phyloP scores from a whole-genome alignment of 2,797 vertebrate genomes.

The Rhodeus uyekii region DNA sequence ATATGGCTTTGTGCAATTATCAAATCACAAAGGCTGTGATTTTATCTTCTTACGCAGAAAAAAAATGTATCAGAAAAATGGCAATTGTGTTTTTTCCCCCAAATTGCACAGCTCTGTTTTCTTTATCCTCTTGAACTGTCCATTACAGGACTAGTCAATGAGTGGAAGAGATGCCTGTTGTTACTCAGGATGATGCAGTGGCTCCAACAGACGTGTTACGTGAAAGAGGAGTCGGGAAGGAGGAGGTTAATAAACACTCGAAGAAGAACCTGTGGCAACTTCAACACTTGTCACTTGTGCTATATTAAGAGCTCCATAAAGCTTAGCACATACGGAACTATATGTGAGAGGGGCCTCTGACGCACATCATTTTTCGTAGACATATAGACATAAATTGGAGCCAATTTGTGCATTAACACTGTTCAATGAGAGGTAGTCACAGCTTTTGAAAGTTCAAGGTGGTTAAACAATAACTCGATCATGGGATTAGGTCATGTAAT shows the following conservation, averaged over 20 bases:
- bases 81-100: too few relatives aligned
- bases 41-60: neutral
- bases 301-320: constrained; percentile 13
- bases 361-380: neutral
- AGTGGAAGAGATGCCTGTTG: neutral
- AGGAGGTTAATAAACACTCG: neutral
- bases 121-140: neutral
- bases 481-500: neutral
- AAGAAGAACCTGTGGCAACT: neutral
- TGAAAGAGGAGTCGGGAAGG: neutral
- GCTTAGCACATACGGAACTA: neutral
- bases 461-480: neutral
- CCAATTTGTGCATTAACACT: neutral
- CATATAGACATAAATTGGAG: neutral
- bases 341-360: too few relatives aligned
- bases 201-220: neutral
- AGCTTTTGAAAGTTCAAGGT: constrained; percentile 9
- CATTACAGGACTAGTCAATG: neutral
- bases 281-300: constrained; percentile 11
- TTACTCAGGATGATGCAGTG: constrained; percentile 11
- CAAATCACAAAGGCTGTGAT: neutral
- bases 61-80: too few relatives aligned
- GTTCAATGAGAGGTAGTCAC: neutral
- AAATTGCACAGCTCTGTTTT: too few relatives aligned
- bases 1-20: neutral